Base-by-base conservation (phyloP, 2,113 vertebrate genomes). In the Platanista minor region DNA sequence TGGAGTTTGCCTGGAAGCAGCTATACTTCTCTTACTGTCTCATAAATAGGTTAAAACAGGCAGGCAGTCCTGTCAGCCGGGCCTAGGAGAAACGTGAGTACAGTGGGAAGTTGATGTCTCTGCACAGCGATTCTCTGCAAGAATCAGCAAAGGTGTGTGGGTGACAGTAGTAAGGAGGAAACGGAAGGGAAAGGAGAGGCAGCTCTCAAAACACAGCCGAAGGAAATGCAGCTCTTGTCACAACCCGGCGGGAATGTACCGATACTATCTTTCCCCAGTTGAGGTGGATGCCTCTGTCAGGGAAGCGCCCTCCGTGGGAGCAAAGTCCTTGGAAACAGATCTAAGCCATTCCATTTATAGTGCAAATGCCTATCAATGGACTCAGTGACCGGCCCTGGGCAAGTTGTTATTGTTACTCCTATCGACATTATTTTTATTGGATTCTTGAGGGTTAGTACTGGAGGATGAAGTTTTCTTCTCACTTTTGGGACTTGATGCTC, bases 401-500 rank as follows among this genome's bases (percentile, higher is more conserved):
- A 69, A 67, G 15, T 54, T 10, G 46, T 90, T 81, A 7, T 21
- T n/a, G 1, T 80, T 84, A n/a, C 59, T 84, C 6, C 85, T 29
- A 64, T 23, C 21, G 52, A 66, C 29, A 62, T 67, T 39, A 78
- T 62, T 93, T 96, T 62, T 62, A 86, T 80, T 82, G 61, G 31
- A 39, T 4, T 54, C 61, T 83, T 57, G 33, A 61, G 41, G 20
- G 13, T 78, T 97, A 67, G 57, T 62, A 33, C n/a, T 36, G 52
- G 39, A 89, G 85, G 13, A 21, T 2, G 43, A 14, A 0, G 5
- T 94, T 96, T 96, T 97, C 39, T 49, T 66, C 66, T 87, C 49
- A 2, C n/a, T 77, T 89, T 91, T 84, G 23, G 88, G 72, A 88
- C 75, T n/a, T 57, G 54, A 66, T 71, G 69, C 41, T 64, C 33